phyloP scores from a whole-genome alignment of 2,888 invertebrate species.

The Apeira syringaria region DNA sequence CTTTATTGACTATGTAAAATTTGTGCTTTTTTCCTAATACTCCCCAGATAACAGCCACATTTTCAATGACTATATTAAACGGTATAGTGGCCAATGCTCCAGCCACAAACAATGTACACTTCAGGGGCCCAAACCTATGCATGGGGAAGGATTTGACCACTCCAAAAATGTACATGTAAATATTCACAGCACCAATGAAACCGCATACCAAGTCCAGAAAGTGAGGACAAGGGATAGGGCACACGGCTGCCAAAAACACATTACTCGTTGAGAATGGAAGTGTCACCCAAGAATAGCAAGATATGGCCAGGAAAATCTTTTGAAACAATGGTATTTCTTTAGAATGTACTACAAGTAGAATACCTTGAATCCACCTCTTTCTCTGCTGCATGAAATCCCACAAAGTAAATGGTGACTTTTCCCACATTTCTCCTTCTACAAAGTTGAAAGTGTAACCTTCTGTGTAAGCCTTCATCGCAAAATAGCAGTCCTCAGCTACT shows the following conservation, averaged over 20 bases:
- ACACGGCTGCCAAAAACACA: slow-evolving; percentile 91
- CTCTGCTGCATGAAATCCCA: slow-evolving; percentile 98
- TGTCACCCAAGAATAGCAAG: slow-evolving; percentile 98
- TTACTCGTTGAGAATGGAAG: slow-evolving; percentile 96
- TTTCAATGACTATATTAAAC: slow-evolving; percentile 96
- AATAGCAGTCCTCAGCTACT: slow-evolving; percentile 98
- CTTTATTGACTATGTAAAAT: slow-evolving; percentile 98
- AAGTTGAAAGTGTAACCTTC: slow-evolving; percentile 97
- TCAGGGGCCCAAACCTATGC: slow-evolving; percentile 91
- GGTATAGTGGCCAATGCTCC: slow-evolving; percentile 96
- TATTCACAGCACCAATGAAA: slow-evolving; percentile 96
- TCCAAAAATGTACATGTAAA: slow-evolving; percentile 99
- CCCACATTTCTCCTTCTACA: slow-evolving; percentile 99
- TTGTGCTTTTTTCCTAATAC: slow-evolving; percentile 97
- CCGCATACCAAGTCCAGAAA: slow-evolving; percentile 93
- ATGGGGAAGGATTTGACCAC: slow-evolving; percentile 98
- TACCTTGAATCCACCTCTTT: slow-evolving; percentile 98
- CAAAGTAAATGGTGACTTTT: slow-evolving; percentile 97
- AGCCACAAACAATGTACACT: slow-evolving; percentile 90
- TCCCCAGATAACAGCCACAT: slow-evolving; percentile 97
- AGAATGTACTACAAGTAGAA: slow-evolving; percentile 94
- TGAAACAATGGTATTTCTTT: slow-evolving; percentile 90
- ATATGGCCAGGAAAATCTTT: slow-evolving; percentile 92
- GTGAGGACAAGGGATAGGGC: slow-evolving; percentile 94
- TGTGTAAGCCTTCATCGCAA: slow-evolving; percentile 96